Conservation (phyloP, 2,113 vertebrate genomes). For the Saguinus midas region DNA sequence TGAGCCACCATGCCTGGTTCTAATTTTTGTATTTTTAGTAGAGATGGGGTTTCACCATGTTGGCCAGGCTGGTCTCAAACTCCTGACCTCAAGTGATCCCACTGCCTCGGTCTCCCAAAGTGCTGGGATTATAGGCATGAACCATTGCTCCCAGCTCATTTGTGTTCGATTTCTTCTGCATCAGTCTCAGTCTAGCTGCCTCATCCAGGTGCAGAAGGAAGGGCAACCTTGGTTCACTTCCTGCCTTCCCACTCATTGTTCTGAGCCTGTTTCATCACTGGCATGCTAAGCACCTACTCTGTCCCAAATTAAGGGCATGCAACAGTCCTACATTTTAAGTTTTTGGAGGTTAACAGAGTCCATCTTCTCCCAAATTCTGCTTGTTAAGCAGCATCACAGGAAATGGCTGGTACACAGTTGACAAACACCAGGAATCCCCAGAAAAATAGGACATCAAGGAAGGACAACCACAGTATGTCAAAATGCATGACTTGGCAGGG, state of each 20-base stretch:
- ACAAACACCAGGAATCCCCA: not conserved
- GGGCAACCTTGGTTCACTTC: not conserved
- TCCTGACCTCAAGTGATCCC: too few relatives aligned
- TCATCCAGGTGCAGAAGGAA: rapidly evolving
- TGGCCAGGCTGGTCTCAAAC: too few relatives aligned
- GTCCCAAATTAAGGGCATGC: not conserved
- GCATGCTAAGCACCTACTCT: too few relatives aligned
- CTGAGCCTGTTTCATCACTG: not conserved
- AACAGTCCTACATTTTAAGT: not conserved
- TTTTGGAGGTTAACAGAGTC: not conserved
- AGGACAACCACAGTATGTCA: not conserved
- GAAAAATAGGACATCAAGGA: not conserved
- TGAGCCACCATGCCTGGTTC: too few relatives aligned
- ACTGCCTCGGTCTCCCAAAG: too few relatives aligned
- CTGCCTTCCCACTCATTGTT: not conserved
- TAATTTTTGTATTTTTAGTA: too few relatives aligned
- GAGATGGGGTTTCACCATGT: too few relatives aligned
- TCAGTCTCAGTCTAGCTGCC: not conserved
- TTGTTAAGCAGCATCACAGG: not conserved
- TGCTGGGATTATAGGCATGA: too few relatives aligned
- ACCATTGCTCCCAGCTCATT: too few relatives aligned
- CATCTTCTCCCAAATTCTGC: not conserved
- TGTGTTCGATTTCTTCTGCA: too few relatives aligned
- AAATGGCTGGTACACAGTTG: not conserved
- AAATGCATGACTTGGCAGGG: not conserved